Evolutionary conservation across 2,797 vertebrate genomes (phyloP), one percentile per base, ranked within the genome.

Genomic region (Gorsachius magnificus): DNA sequence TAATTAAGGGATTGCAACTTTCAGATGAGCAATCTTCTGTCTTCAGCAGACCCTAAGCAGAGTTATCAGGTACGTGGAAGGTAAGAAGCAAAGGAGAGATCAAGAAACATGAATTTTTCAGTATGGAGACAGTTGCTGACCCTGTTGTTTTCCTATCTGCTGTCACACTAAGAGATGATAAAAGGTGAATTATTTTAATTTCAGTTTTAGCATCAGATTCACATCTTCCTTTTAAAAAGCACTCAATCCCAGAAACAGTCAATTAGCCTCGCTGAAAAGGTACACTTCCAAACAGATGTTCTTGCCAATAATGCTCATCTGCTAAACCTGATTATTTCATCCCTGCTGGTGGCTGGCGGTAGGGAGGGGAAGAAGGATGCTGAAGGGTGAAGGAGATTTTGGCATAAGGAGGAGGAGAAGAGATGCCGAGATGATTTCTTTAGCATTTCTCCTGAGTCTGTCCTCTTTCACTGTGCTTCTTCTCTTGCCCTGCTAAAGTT

Each of bases 1-100:
- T 94, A 95, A 97, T 96, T 91, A 92, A 94, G 64, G 50, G 17
- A 56, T 83, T 95, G 76, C 57, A 68, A 69, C 75, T 97, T 96
- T 84, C 56, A 92, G 36, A 75, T 91, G 24, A 94, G 79, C 89
- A 88, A 88, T 90, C 14, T 70, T 64, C 45, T 84, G 28, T 91
- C 53, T 96, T 91, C 60, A 87, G 71, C 50, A 93, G 66, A 87
- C 33, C 57, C 31, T 79, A 51, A 83, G 83, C 54, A 72, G 65
- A 83, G 26, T 82, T 66, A 61, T 53, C 76, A 84, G 80, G 76
- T 83, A 83, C 11, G 8, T 16, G 48, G 45, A 94, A 93, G 16
- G 43, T 82, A 91, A 92, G 83, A 95, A 61, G 33, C 84, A 78
- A 64, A 94, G 68, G 24, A 69, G 15, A 79, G 20, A 64, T 57